A percentile compares a stretch with the other conserved stretches of the same genome.
These are phyloP conservation scores for Osedax frankpressi DNA, from an alignment of 2,888 invertebrate genomes.

Conservation along the genomic window DNA sequence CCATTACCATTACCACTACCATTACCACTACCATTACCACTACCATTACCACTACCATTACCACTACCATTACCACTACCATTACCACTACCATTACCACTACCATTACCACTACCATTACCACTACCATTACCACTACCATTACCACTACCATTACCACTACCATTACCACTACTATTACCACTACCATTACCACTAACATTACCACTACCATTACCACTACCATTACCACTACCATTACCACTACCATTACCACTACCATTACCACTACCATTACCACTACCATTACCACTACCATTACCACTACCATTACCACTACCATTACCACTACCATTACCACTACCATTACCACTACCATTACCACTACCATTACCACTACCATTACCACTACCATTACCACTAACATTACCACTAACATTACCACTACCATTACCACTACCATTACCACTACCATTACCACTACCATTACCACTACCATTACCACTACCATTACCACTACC, in stretches of 20 bases:
- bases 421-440: slow-evolving; percentile 5
- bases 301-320: neutral
- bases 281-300: neutral
- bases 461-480: slow-evolving; percentile 16
- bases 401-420: neutral
- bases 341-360: neutral
- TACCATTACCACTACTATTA: slow-evolving; percentile 20
- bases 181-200: slow-evolving; percentile 19
- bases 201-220: slow-evolving; percentile 21
- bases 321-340: neutral
- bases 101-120: slow-evolving; percentile 19
- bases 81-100: slow-evolving; percentile 21
- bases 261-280: neutral
- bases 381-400: neutral
- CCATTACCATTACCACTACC: slow-evolving; percentile 2
- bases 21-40: slow-evolving; percentile 15
- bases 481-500: slow-evolving; percentile 17
- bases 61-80: neutral
- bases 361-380: neutral
- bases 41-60: slow-evolving; percentile 15
- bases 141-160: slow-evolving; percentile 15
- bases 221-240: slow-evolving; percentile 20
- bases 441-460: neutral
- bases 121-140: slow-evolving; percentile 21
- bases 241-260: slow-evolving; percentile 8